Evolutionary conservation across 1,140 invertebrate species (phyloP).

Genomic region (Trachymyrmex septentrionalis): DNA sequence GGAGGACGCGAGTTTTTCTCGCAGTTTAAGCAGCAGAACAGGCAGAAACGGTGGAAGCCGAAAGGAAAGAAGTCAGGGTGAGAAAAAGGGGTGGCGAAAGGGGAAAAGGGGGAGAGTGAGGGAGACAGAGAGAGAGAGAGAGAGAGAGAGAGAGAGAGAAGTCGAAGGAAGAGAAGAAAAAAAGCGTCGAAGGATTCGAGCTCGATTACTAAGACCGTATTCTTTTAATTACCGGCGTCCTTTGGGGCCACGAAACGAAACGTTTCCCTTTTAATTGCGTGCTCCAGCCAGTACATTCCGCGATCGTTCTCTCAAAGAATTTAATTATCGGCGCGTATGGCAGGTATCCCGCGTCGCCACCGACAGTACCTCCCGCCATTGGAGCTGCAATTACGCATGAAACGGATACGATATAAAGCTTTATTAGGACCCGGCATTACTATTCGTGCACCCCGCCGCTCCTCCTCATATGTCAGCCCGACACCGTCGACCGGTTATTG

Average conservation of each 20-base stretch:
- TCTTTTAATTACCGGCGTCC: slow-evolving; percentile 85
- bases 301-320: slow-evolving; percentile 86
- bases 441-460: slow-evolving; percentile 31
- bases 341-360: slow-evolving; percentile 69
- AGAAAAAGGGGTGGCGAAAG: slow-evolving; percentile 8
- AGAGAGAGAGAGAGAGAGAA: no score
- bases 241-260: slow-evolving; percentile 82
- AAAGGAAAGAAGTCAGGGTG: slow-evolving; percentile 30
- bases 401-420: slow-evolving; percentile 79
- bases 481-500: neutral
- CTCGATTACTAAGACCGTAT: slow-evolving; percentile 83
- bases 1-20: slow-evolving; percentile 71
- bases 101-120: neutral
- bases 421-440: slow-evolving; percentile 76
- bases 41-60: slow-evolving; percentile 46
- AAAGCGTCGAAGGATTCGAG: slow-evolving; percentile 68
- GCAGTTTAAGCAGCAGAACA: slow-evolving; percentile 51
- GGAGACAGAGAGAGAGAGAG: no score
- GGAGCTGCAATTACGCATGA: slow-evolving; percentile 75
- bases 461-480: neutral
- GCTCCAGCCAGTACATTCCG: slow-evolving; percentile 83
- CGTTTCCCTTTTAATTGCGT: slow-evolving; percentile 86
- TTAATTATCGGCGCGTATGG: slow-evolving; percentile 84
- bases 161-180: slow-evolving; percentile 53
- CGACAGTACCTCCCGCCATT: slow-evolving; percentile 44